phyloP scores from a whole-genome alignment of 2,113 vertebrate species.

The Pelusios castaneus region DNA sequence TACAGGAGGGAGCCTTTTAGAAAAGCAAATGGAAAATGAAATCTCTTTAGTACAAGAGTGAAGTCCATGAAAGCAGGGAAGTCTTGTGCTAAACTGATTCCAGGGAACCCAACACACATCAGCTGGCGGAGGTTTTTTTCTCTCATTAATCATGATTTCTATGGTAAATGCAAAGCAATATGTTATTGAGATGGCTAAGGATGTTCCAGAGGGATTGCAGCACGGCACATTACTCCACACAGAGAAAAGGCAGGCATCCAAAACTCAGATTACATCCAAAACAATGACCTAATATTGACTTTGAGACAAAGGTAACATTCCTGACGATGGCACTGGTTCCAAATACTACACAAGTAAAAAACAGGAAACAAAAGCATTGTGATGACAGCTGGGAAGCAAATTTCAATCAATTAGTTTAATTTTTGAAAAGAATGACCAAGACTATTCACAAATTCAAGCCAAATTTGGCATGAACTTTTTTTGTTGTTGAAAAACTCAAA shows the following conservation, averaged over 20 bases:
- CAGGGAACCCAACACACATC: too few relatives aligned
- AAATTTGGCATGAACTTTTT: background rate
- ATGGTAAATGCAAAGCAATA: too few relatives aligned
- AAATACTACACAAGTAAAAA: background rate
- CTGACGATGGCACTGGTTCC: background rate
- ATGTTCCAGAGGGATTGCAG: too few relatives aligned
- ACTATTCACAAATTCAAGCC: background rate
- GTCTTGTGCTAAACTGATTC: fast-evolving
- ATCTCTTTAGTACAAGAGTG: fast-evolving
- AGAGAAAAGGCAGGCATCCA: too few relatives aligned
- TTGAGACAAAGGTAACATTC: fast-evolving
- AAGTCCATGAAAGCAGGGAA: background rate
- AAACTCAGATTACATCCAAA: too few relatives aligned
- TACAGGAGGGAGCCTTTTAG: fast-evolving
- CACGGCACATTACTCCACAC: too few relatives aligned
- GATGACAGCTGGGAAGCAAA: background rate
- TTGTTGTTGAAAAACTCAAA: background rate
- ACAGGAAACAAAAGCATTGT: background rate
- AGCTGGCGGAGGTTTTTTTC: too few relatives aligned
- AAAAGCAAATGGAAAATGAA: background rate
- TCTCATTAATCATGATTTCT: too few relatives aligned
- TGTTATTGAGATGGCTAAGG: too few relatives aligned
- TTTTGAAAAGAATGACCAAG: background rate
- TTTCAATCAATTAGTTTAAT: background rate
- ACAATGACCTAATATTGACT: too few relatives aligned